phyloP scores from a whole-genome alignment of 2,113 vertebrate species.

The Pterocles gutturalis region DNA sequence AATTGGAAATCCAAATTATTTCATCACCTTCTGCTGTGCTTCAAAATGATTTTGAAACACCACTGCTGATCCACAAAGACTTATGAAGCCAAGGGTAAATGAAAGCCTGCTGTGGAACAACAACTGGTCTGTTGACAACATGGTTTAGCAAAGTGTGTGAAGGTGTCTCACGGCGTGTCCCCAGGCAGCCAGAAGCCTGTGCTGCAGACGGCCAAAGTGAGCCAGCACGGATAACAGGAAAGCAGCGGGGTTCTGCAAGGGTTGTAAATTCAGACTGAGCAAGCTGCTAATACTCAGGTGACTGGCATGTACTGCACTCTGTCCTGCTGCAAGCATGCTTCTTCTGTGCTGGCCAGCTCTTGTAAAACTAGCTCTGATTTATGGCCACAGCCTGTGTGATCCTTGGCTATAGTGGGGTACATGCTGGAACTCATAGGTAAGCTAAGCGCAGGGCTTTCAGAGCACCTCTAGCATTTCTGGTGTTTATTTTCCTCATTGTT shows the following conservation, averaged over 20 bases:
- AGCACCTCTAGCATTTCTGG: not conserved
- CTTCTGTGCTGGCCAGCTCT: not conserved
- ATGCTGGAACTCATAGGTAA: not conserved
- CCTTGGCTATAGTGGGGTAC: not conserved
- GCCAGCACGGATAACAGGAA: not conserved
- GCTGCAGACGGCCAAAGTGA: not conserved
- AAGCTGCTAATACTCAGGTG: not conserved
- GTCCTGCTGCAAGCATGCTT: not conserved
- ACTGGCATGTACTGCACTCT: accelerated
- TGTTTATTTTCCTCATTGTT: not conserved
- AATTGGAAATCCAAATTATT: not conserved
- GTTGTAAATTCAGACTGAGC: not conserved
- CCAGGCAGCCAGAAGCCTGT: not conserved
- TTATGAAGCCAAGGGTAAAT: not conserved
- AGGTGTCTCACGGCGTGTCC: accelerated
- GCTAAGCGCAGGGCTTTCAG: not conserved
- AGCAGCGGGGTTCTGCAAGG: not conserved
- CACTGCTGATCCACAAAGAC: not conserved
- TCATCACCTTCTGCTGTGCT: not conserved
- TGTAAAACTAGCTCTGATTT: not conserved
- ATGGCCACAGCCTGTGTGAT: not conserved
- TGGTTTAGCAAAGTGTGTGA: not conserved
- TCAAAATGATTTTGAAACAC: not conserved
- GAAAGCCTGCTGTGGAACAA: not conserved
- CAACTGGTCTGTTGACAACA: not conserved